Evolutionary conservation across 2,888 invertebrate species (phyloP).

Genomic region (Cataglyphis cursor): DNA sequence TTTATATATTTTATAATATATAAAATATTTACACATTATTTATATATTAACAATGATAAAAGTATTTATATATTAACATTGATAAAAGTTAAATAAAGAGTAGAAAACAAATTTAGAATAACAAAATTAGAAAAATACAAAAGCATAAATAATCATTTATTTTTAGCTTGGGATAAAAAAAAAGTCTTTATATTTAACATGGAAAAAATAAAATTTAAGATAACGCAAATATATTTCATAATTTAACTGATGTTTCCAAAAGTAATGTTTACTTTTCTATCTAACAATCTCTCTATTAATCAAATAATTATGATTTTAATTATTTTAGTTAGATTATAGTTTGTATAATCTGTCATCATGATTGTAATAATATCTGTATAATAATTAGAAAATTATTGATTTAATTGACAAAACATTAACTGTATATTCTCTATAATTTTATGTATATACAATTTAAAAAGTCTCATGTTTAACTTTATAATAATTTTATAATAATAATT

Average conservation of each 20-base stretch:
- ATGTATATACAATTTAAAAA: background rate
- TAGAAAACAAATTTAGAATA: background rate
- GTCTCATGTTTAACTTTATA: conserved; percentile 14
- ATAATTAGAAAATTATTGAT: conserved; percentile 51
- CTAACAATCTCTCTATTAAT: conserved; percentile 5
- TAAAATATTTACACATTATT: too few species aligned
- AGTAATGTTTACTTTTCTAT: conserved; percentile 4
- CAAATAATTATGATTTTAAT: conserved; percentile 38
- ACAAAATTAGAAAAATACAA: background rate
- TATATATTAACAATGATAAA: too few species aligned
- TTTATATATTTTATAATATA: too few species aligned
- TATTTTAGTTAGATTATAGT: conserved; percentile 21
- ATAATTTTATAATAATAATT: too few species aligned
- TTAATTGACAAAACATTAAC: background rate
- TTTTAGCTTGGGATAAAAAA: background rate
- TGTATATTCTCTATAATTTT: conserved; percentile 8
- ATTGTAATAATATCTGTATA: conserved; percentile 6
- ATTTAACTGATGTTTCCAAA: conserved; percentile 1
- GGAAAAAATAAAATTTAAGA: background rate
- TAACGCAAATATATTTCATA: background rate
- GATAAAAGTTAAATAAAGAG: background rate
- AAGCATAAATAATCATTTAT: background rate
- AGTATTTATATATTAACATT: background rate
- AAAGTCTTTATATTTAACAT: background rate
- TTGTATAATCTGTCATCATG: conserved; percentile 11